Evolutionary conservation across 37 sponge, comb jelly and placozoan species (phyloP), one percentile per base, ranked within the genome.

Genomic region (Mnemiopsis leidyi): DNA sequence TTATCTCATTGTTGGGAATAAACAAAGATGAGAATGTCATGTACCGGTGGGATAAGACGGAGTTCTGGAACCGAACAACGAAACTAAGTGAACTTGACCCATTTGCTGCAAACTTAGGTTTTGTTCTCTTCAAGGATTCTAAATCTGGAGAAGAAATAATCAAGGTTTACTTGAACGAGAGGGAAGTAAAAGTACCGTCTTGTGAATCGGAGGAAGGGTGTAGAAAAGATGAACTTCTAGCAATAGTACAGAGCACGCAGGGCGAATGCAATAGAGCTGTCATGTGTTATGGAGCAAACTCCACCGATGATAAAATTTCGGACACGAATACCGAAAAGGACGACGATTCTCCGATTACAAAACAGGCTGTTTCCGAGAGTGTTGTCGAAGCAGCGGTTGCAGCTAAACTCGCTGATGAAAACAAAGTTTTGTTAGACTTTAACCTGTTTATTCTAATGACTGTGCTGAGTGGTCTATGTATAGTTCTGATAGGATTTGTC

Each of bases 1-100:
- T 71, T 29, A 28, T 71, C 30, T 23, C 75, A 5, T 25, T 71
- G 75, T 25, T 71, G 5, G 75, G 30, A 23, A 71, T 71, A 13
- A 29, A 71, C 75, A n/a, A 71, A 25, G 75, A 71, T 28, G n/a
- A 71, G 75, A 25, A 71, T 71, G n/a, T 29, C 20, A 71, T 71
- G 21, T 71, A 28, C 30, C 7, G 3, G 7, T n/a, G 30, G 25
- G 30, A 71, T 29, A n/a, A n/a, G 75, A 5, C 7, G 25, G 75
- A 28, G 75, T n/a, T 71, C 30, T 28, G 25, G 30, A 71, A 71
- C n/a, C 5, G 61, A 48, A 48, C 61, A 48, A 48, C 61, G 13
- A 48, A 48, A 13, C 30, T 71, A 25, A 29, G 30, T 18, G 75
- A 29, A 25, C 30, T 28, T 23, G 75, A 71, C 30, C 30, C 75